phyloP scores from a whole-genome alignment of 2,113 vertebrate species.

The Scophthalmus maximus region DNA sequence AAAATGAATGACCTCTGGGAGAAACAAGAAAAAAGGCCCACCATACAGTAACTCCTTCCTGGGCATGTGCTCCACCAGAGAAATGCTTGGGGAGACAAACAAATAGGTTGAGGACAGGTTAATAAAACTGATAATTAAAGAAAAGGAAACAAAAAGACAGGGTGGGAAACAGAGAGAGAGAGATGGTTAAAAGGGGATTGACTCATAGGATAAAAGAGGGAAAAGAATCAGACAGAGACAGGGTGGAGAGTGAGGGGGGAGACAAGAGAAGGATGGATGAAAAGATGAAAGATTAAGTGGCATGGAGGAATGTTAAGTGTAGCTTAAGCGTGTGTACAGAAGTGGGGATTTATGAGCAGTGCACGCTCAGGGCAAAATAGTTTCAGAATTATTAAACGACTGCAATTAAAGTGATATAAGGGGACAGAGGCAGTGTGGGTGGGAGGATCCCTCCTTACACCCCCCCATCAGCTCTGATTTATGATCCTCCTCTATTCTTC shows the following conservation, averaged over 20 bases:
- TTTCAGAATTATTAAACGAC: slow-evolving; percentile 79
- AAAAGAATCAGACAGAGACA: slow-evolving; percentile 58
- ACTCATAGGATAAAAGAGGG: slow-evolving; percentile 34
- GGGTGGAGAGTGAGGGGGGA: slow-evolving; percentile 11
- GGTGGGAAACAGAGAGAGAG: slow-evolving; percentile 17
- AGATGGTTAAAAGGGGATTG: slow-evolving; percentile 35
- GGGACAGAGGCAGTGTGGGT: slow-evolving; percentile 40
- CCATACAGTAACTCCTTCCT: not conserved
- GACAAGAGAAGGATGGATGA: slow-evolving; percentile 43
- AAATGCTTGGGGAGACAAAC: slow-evolving; percentile 19
- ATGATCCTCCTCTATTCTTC: slow-evolving; percentile 57
- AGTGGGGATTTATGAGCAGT: slow-evolving; percentile 77
- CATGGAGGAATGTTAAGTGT: slow-evolving; percentile 81
- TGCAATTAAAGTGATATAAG: slow-evolving; percentile 81
- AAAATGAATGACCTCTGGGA: slow-evolving; percentile 8
- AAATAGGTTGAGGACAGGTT: slow-evolving; percentile 28
- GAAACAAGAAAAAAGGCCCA: not conserved
- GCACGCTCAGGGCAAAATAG: slow-evolving; percentile 77
- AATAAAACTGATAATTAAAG: slow-evolving; percentile 58
- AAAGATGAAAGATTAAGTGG: slow-evolving; percentile 79
- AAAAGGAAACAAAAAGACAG: slow-evolving; percentile 45
- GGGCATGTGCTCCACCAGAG: not conserved
- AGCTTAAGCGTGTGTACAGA: slow-evolving; percentile 75
- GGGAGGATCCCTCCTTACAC: slow-evolving; percentile 7
- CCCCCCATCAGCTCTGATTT: slow-evolving; percentile 67